A percentile compares a stretch with the other conserved stretches of the same genome.
These are phyloP conservation scores for Hydroisotoma schaefferi DNA, from an alignment of 2,888 invertebrate genomes.

Conservation along the genomic window DNA sequence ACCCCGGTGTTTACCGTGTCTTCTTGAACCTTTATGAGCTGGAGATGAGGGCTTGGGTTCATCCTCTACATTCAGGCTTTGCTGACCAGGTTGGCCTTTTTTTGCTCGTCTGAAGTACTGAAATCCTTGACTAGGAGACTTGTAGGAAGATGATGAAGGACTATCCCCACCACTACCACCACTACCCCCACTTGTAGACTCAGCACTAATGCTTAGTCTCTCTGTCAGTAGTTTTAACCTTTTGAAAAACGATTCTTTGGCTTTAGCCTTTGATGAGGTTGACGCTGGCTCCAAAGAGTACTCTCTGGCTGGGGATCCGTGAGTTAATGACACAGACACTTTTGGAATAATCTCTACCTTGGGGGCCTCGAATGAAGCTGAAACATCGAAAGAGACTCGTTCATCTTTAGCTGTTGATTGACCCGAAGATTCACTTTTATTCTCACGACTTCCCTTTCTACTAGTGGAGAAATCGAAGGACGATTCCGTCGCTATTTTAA, in stretches of 20 bases:
- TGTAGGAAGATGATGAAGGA: conserved; percentile 20
- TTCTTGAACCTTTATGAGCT: conserved; percentile 3
- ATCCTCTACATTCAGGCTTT: conserved; percentile 1
- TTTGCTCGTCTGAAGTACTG: conserved; percentile 39
- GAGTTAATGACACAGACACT: conserved; percentile 8
- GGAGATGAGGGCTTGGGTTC: conserved; percentile 13
- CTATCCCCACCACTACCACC: conserved; percentile 30
- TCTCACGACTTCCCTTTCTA: conserved; percentile 46
- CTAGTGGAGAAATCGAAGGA: conserved; percentile 43
- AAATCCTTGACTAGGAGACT: conserved; percentile 30
- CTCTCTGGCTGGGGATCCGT: neutral
- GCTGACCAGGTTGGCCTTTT: conserved; percentile 14
- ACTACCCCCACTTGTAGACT: conserved; percentile 29
- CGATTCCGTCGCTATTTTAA: conserved; percentile 70
- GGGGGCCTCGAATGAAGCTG: conserved; percentile 19
- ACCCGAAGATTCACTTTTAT: conserved; percentile 45
- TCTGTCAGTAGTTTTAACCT: conserved; percentile 59
- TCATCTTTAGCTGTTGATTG: conserved; percentile 39
- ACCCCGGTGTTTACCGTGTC: conserved; percentile 32
- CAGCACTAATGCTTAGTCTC: conserved; percentile 49
- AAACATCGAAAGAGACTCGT: conserved; percentile 33
- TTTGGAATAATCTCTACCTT: conserved; percentile 37
- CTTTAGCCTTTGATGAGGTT: conserved; percentile 37
- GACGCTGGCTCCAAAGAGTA: conserved; percentile 16
- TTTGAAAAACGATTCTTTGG: conserved; percentile 54